Evolutionary conservation across 2,113 vertebrate species (phyloP).

Genomic region (Saguinus midas): DNA sequence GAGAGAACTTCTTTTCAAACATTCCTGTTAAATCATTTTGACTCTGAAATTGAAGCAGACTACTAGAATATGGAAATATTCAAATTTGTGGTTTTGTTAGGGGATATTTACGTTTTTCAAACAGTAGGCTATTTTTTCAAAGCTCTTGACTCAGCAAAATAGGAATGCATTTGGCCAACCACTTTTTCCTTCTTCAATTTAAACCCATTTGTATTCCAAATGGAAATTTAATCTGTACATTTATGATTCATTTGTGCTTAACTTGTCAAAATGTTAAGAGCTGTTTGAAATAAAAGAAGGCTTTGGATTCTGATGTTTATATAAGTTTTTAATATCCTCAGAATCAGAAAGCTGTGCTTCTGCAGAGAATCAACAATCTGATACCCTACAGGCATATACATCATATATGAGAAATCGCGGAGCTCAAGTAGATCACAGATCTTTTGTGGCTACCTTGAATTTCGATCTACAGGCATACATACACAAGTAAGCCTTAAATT

Average conservation of each 20-base stretch:
- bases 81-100: slow-evolving; percentile 58
- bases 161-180: slow-evolving; percentile 40
- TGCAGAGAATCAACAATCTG: slow-evolving; percentile 6
- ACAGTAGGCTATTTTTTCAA: slow-evolving; percentile 34
- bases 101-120: slow-evolving; percentile 43
- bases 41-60: slow-evolving; percentile 35
- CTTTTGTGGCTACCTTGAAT: neutral
- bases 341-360: slow-evolving; percentile 31
- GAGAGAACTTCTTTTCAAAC: slow-evolving; percentile 32
- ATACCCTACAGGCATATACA: neutral
- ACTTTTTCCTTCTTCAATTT: slow-evolving; percentile 35
- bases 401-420: neutral
- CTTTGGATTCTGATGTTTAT: slow-evolving; percentile 42
- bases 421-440: neutral
- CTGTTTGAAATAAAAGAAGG: slow-evolving; percentile 62
- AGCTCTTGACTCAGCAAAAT: slow-evolving; percentile 65
- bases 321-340: slow-evolving; percentile 53
- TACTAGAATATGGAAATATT: slow-evolving; percentile 33
- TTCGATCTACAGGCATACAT: neutral
- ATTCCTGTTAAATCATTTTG: slow-evolving; percentile 10
- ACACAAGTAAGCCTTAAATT: neutral
- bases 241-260: slow-evolving; percentile 71
- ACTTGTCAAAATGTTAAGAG: slow-evolving; percentile 73
- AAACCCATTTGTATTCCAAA: slow-evolving; percentile 56
- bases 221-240: slow-evolving; percentile 70